phyloP scores from a whole-genome alignment of 1,140 invertebrate species.

The Cylas formicarius region DNA sequence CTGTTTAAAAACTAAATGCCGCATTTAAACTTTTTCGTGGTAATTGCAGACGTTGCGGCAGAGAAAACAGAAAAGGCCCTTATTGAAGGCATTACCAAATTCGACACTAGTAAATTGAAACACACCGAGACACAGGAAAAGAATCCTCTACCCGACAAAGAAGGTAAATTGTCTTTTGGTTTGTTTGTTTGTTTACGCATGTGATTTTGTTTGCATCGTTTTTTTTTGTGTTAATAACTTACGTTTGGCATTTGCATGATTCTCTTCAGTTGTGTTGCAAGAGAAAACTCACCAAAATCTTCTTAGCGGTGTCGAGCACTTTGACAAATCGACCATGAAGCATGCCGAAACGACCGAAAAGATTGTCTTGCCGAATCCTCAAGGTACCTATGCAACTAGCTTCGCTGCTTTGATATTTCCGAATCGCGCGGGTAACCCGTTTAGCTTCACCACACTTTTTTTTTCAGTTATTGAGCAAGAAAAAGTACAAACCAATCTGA shows the following conservation, averaged over 20 bases:
- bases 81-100: conserved; percentile 76
- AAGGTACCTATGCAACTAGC: conserved; percentile 47
- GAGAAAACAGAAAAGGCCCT: conserved; percentile 82
- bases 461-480: conserved; percentile 75
- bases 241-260: conserved; percentile 29
- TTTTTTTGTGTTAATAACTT: conserved; percentile 19
- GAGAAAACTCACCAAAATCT: conserved; percentile 63
- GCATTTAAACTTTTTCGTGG: no score
- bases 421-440: background rate
- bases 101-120: conserved; percentile 74
- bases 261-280: conserved; percentile 47
- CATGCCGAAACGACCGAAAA: conserved; percentile 70
- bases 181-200: background rate
- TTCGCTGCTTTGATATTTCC: no score
- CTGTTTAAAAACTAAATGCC: no score
- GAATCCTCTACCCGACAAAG: conserved; percentile 88
- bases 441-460: conserved; percentile 7
- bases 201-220: conserved; percentile 2
- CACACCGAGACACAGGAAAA: conserved; percentile 91
- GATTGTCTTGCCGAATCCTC: conserved; percentile 64
- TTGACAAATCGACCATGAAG: conserved; percentile 65
- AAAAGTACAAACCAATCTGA: conserved; percentile 77
- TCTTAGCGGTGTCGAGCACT: conserved; percentile 62
- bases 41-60: conserved; percentile 66
- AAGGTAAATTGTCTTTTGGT: conserved; percentile 57